A percentile compares a stretch with the other conserved stretches of the same genome.
Conservation (phyloP, 2,888 invertebrate species). For the Timema podura region DNA sequence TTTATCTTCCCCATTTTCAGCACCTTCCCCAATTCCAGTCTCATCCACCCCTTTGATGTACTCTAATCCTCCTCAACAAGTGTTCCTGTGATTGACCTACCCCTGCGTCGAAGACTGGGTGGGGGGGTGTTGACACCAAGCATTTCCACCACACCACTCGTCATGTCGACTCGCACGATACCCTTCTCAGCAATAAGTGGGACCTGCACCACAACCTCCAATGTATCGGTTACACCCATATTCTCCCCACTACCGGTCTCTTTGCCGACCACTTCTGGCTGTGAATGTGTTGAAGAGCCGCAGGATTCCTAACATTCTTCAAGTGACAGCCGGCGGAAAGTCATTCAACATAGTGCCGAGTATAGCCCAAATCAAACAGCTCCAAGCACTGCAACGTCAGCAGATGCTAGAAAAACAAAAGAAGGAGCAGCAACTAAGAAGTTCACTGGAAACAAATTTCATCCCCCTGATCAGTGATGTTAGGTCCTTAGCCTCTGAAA, state of each 20-base stretch:
- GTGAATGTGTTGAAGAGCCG: slow-evolving; percentile 39
- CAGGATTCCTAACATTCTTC: slow-evolving; percentile 60
- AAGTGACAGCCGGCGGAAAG: slow-evolving; percentile 72
- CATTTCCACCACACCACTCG: slow-evolving; percentile 6
- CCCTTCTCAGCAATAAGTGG: slow-evolving; percentile 7
- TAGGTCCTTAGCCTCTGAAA: slow-evolving; percentile 36
- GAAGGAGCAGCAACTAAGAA: background rate
- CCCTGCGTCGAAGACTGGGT: slow-evolving; percentile 16
- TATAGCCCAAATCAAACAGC: slow-evolving; percentile 33
- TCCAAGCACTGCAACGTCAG: slow-evolving; percentile 40
- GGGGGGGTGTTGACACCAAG: slow-evolving; percentile 4
- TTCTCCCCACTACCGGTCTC: slow-evolving; percentile 11
- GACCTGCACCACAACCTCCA: slow-evolving; percentile 7
- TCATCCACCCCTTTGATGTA: slow-evolving; percentile 13
- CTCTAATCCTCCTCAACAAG: slow-evolving; percentile 27
- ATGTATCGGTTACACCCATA: background rate
- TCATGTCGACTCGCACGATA: slow-evolving; percentile 12
- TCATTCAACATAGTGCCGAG: slow-evolving; percentile 49
- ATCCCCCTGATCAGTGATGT: slow-evolving; percentile 46
- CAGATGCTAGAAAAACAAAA: slow-evolving; percentile 3
- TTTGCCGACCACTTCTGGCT: slow-evolving; percentile 1
- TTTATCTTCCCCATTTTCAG: slow-evolving; percentile 16
- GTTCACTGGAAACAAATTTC: slow-evolving; percentile 31
- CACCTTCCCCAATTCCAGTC: slow-evolving; percentile 19
- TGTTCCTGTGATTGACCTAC: slow-evolving; percentile 27